Base-by-base conservation (phyloP, 2,797 vertebrate species). In the Oreochromis grahami region DNA sequence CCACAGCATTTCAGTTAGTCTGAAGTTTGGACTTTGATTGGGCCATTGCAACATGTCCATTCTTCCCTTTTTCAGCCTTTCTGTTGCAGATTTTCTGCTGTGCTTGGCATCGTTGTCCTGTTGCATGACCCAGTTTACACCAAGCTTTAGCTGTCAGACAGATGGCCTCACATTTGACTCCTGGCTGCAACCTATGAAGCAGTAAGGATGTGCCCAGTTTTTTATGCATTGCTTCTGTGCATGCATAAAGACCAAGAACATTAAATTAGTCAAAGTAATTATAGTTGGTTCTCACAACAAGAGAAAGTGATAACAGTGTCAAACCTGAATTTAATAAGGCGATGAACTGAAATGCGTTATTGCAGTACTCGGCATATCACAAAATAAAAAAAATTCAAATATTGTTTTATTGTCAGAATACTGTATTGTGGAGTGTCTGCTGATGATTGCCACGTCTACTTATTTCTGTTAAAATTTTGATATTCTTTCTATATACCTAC, bases 401-500 rank as follows among this genome's bases (percentile, higher is more conserved):
- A 0, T 36, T n/a, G 17, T 36, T 63, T 63, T 63, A 63, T 63
- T 36, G 17, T n/a, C 17, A 60, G 11, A 60, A 60, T 36, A 36
- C 6, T 0, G 32, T 32, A 60, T 36, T n/a, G 17, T 60, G 32
- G 1, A n/a, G 10, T 36, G 32, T 63, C 58, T 36, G 58, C 4
- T 36, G 58, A 0, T n/a, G 32, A 63, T 36, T 21, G 4, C 4
- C 1, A 8, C 15, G 0, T 60, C 15, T 60, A 60, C 19, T 63
- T 63, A 14, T 24, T 24, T 68, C 63, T 68, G 7, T 68, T 68
- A 41, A 24, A 41, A 24, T 68, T 41, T 68, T 68, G 5, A 41
- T 68, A 24, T 68, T 68, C 0, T 41, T 24, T 68, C 34, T 41
- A 14, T 41, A 0, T 6, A 24, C 5, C 36, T 0, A 15, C 5